These are phyloP conservation scores for Melanotaenia maccullochi DNA, from an alignment of 2,797 vertebrate species.

Conservation along the genomic window DNA sequence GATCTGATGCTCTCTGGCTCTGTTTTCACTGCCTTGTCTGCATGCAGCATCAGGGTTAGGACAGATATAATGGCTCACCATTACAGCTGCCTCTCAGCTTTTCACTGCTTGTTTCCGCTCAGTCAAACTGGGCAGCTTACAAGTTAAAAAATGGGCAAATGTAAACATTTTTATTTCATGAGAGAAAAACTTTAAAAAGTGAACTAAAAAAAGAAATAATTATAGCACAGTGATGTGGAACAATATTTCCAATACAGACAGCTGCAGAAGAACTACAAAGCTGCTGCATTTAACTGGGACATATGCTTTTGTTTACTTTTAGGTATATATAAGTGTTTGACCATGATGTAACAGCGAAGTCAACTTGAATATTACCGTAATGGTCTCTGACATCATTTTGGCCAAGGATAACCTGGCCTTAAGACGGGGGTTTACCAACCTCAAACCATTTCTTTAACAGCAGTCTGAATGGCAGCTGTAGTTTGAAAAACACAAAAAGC, in stretches of 20 bases:
- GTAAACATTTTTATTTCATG: not conserved
- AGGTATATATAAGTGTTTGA: not conserved
- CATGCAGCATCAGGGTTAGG: not conserved
- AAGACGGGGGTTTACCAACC: not conserved
- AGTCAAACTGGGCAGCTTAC: constrained; percentile 4
- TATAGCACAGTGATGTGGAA: not conserved
- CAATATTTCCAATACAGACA: not conserved
- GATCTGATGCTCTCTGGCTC: constrained; percentile 35
- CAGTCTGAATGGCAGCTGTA: not conserved
- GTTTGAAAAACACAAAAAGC: not conserved
- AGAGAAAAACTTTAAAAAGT: not conserved
- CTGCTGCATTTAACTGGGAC: not conserved
- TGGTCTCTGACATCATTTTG: not conserved
- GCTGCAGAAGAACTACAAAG: not conserved
- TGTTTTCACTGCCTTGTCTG: constrained; percentile 43
- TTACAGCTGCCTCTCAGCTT: constrained; percentile 10
- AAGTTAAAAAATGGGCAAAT: not conserved
- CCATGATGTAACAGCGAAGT: not conserved
- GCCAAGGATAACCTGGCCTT: not conserved
- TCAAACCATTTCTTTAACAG: not conserved
- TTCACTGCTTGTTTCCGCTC: not conserved
- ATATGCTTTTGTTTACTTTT: not conserved
- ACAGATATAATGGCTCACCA: not conserved
- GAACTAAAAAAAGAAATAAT: not conserved
- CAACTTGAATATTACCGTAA: not conserved